A percentile compares a stretch with the other conserved stretches of the same genome.
Evolutionary conservation across 2,888 invertebrate species (phyloP).

Genomic region (Platycheirus rosarum): DNA sequence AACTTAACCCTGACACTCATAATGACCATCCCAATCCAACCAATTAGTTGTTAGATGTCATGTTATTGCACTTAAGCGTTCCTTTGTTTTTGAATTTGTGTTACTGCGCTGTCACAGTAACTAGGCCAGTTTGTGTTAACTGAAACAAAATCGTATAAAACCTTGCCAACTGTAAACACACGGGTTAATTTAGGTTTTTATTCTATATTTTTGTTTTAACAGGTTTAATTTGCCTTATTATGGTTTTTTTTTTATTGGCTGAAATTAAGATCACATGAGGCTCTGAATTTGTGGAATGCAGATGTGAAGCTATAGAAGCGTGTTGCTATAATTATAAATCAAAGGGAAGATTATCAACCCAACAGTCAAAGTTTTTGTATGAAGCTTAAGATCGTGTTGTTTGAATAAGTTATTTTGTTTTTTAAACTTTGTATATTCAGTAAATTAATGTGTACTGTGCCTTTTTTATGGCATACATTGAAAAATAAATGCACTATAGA

Average conservation of each 20-base stretch:
- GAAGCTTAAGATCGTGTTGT: background rate
- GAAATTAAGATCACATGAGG: conserved; percentile 20
- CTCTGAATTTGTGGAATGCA: background rate
- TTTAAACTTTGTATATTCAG: no score
- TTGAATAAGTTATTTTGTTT: background rate
- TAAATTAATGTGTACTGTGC: no score
- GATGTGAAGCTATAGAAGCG: background rate
- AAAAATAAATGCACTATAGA: no score
- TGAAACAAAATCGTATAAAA: background rate
- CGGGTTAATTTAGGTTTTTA: conserved; percentile 17
- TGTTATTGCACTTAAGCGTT: background rate
- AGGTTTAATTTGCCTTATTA: conserved; percentile 25
- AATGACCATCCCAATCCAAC: no score
- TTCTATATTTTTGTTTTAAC: conserved; percentile 17
- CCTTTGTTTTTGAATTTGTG: background rate
- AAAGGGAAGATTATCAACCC: background rate
- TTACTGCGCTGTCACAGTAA: background rate
- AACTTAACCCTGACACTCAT: no score
- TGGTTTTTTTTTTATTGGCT: conserved; percentile 7
- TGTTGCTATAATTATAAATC: background rate
- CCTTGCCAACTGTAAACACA: conserved; percentile 2
- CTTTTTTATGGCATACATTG: no score
- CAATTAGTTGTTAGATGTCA: no score
- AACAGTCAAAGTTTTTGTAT: no score
- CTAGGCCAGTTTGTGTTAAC: background rate